phyloP scores from a whole-genome alignment of 2,888 invertebrate species.

The Eristalis intricaria region DNA sequence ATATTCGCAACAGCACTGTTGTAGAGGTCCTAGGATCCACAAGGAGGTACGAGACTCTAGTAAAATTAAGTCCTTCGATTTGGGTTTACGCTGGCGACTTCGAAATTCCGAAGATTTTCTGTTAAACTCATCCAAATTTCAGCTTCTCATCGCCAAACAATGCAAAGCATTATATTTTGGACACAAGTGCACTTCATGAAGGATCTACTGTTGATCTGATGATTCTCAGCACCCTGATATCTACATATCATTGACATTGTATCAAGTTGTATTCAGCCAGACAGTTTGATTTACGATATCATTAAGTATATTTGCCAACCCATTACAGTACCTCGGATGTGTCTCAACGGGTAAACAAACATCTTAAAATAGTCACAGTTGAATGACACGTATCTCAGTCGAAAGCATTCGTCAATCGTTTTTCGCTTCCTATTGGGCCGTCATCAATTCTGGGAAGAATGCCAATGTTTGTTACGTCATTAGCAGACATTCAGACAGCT shows the following conservation, averaged over 20 bases:
- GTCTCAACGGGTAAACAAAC: not conserved
- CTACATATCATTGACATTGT: not conserved
- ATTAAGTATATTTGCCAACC: not conserved
- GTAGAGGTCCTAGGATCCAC: too few species aligned
- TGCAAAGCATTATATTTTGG: too few species aligned
- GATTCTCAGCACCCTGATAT: not conserved
- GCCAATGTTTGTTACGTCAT: not conserved
- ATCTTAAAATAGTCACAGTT: not conserved
- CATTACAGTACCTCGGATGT: not conserved
- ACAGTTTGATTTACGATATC: not conserved
- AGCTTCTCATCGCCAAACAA: too few species aligned
- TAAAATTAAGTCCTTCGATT: too few species aligned
- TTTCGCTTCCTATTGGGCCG: not conserved
- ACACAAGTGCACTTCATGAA: too few species aligned
- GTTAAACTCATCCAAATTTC: too few species aligned
- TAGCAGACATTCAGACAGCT: not conserved
- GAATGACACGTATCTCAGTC: not conserved
- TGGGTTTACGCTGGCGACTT: too few species aligned
- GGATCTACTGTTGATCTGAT: not conserved
- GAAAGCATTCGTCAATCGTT: not conserved
- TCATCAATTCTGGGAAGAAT: not conserved
- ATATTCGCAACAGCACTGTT: too few species aligned
- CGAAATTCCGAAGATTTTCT: too few species aligned
- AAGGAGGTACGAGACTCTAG: too few species aligned
- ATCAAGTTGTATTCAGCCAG: not conserved